Conservation (phyloP, 2,797 vertebrate genomes). For the Numenius phaeopus region DNA sequence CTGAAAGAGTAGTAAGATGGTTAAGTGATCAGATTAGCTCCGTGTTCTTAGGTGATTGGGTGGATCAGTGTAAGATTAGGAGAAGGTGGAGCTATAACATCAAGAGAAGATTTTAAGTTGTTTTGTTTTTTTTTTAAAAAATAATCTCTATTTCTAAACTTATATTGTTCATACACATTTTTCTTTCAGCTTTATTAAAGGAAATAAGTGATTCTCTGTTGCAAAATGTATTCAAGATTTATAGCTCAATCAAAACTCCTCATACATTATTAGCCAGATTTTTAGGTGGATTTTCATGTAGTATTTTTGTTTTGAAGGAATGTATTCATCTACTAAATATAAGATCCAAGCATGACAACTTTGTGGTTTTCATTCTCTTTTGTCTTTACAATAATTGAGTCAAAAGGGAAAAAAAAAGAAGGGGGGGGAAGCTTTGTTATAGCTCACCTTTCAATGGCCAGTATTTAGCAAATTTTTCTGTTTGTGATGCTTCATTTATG, state of each 20-base stretch:
- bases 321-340: neutral
- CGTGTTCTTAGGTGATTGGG: neutral
- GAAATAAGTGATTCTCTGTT: neutral
- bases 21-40: constrained; percentile 26
- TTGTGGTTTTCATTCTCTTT: neutral
- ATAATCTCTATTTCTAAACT: neutral
- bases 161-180: neutral
- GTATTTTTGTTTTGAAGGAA: neutral
- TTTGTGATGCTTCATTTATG: neutral
- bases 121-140: neutral
- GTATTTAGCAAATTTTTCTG: neutral
- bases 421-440: neutral
- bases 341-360: neutral
- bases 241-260: neutral
- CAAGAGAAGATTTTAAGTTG: neutral
- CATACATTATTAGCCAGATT: neutral
- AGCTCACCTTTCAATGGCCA: neutral
- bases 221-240: neutral
- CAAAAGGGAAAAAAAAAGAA: neutral
- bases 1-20: neutral
- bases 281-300: neutral
- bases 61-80: constrained; percentile 14
- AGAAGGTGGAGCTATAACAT: neutral
- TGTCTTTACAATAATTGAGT: neutral
- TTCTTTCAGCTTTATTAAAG: neutral